Percentiles rank a stretch among this genome's conserved stretches.
Conservation (phyloP, 92 coral and sea anemone genomes). For the Epizoanthus ramosus region DNA sequence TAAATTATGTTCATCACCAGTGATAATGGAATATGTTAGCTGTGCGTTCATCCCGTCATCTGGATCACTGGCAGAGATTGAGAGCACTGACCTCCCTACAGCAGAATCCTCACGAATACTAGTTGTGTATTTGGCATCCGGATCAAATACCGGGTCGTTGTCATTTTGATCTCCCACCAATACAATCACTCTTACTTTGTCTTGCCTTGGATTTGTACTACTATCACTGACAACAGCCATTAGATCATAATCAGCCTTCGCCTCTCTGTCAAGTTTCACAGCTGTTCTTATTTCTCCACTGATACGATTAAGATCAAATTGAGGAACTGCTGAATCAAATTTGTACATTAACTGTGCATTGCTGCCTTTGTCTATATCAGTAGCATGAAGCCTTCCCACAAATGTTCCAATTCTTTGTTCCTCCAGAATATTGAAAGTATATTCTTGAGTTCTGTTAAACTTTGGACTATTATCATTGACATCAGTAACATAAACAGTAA, state of each 20-base stretch:
- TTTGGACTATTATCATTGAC: conserved; percentile 85
- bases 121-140: conserved; percentile 48
- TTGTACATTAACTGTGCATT: conserved; percentile 76
- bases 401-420: conserved; percentile 66
- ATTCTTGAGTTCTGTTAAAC: conserved; percentile 50
- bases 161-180: conserved; percentile 79
- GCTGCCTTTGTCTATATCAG: conserved; percentile 78
- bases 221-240: conserved; percentile 81
- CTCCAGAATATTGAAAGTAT: conserved; percentile 72
- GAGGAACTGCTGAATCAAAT: conserved; percentile 57
- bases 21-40: conserved; percentile 65
- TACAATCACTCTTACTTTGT: conserved; percentile 65
- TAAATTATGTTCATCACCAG: conserved; percentile 69
- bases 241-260: conserved; percentile 51
- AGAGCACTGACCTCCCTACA: conserved; percentile 58
- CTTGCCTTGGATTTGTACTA: conserved; percentile 65
- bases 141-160: conserved; percentile 75
- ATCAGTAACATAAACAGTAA: conserved; percentile 81
- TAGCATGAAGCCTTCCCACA: conserved; percentile 77
- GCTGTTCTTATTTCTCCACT: conserved; percentile 81
- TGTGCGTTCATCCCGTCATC: conserved; percentile 85
- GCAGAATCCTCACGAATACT: conserved; percentile 68
- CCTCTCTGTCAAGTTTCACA: conserved; percentile 75
- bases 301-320: conserved; percentile 67
- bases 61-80: conserved; percentile 75